Evolutionary conservation across 2,797 vertebrate species (phyloP).

Genomic region (Knipowitschia caucasica): DNA sequence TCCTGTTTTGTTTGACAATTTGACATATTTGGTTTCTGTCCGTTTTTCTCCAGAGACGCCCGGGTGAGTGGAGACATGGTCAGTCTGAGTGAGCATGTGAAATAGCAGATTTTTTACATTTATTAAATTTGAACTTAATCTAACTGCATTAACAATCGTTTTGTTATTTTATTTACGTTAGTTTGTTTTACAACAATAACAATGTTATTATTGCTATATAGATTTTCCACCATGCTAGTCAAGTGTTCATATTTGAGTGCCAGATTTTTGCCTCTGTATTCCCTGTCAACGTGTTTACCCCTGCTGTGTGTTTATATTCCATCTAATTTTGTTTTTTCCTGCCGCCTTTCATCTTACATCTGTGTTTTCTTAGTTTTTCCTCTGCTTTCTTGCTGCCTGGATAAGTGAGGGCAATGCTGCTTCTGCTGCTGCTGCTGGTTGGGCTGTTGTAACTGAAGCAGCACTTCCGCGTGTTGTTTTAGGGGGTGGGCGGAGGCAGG

Average conservation of each 20-base stretch:
- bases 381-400: slow-evolving; percentile 29
- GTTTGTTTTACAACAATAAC: too few species aligned
- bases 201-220: too few species aligned
- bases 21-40: too few species aligned
- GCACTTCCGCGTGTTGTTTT: slow-evolving; percentile 76
- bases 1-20: too few species aligned
- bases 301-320: slow-evolving; percentile 23
- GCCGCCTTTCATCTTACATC: slow-evolving; percentile 18
- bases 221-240: slow-evolving; percentile 14
- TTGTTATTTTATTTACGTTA: too few species aligned
- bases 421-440: slow-evolving; percentile 58
- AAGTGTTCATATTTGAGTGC: slow-evolving; percentile 4
- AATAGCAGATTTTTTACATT: too few species aligned
- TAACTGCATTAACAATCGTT: too few species aligned
- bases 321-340: slow-evolving; percentile 24
- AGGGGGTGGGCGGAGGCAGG: slow-evolving; percentile 22
- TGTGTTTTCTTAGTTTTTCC: slow-evolving; percentile 29
- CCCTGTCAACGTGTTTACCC: slow-evolving; percentile 12
- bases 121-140: too few species aligned
- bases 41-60: too few species aligned
- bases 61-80: too few species aligned
- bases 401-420: slow-evolving; percentile 56
- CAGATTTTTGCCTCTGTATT: slow-evolving; percentile 7
- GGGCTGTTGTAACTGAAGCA: slow-evolving; percentile 60
- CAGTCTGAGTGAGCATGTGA: too few species aligned